Evolutionary conservation across 2,888 invertebrate species (phyloP).

Genomic region (Dascillus cervinus): DNA sequence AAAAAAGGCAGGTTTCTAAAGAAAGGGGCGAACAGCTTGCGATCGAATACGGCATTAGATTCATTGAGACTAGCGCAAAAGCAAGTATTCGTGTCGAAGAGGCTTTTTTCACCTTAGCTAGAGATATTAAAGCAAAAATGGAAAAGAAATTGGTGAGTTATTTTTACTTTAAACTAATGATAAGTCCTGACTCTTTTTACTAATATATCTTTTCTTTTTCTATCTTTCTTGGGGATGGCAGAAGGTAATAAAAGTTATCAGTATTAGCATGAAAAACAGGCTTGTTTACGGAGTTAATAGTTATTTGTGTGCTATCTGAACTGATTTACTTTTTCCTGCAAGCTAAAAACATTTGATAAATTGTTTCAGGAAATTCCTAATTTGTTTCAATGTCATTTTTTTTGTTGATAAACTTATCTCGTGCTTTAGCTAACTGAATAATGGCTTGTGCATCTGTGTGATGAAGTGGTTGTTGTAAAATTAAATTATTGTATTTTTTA

Average conservation of each 20-base stretch:
- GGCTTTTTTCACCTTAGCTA: constrained; percentile 93
- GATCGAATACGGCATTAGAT: constrained; percentile 96
- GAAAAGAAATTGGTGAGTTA: constrained; percentile 90
- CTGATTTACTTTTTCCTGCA: no score
- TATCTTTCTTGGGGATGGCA: constrained; percentile 32
- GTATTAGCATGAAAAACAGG: no score
- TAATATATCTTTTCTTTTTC: constrained; percentile 24
- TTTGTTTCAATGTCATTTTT: no score
- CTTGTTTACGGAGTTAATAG: no score
- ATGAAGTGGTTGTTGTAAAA: no score
- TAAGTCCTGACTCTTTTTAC: not conserved
- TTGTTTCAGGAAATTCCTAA: no score
- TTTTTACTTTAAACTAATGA: not conserved
- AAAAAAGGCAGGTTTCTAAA: constrained; percentile 91
- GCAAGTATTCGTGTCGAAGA: constrained; percentile 96
- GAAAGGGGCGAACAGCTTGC: constrained; percentile 96
- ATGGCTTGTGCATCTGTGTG: no score
- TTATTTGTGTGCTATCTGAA: no score
- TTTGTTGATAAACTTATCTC: no score
- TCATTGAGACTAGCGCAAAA: constrained; percentile 99
- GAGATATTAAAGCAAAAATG: constrained; percentile 97
- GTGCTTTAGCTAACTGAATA: no score
- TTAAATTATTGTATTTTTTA: no score
- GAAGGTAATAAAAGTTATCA: constrained; percentile 36
- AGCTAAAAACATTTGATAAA: no score